A percentile compares a stretch with the other conserved stretches of the same genome.
Conservation (phyloP, 2,113 vertebrate genomes). For the Xyrauchen texanus region DNA sequence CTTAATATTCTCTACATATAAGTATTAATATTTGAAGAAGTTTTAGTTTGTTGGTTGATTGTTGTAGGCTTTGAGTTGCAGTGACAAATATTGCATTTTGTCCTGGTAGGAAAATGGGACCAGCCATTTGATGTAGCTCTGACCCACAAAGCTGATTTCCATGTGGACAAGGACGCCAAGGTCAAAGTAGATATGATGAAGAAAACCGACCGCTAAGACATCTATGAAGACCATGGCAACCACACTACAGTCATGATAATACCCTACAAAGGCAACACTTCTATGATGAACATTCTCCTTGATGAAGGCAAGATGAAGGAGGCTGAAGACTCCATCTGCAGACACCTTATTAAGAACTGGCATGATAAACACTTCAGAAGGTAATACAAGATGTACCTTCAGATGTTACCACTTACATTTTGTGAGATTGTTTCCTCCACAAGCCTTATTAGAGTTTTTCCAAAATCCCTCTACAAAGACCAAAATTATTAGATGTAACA, state of each 20-base stretch:
- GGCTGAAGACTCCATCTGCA: conserved; percentile 74
- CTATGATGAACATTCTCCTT: conserved; percentile 85
- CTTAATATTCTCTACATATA: not conserved
- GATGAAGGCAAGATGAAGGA: conserved; percentile 75
- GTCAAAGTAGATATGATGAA: conserved; percentile 84
- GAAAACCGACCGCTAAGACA: conserved; percentile 9
- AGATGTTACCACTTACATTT: not conserved
- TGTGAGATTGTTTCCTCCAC: not conserved
- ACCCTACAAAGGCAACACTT: conserved; percentile 83
- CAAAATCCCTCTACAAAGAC: too few relatives aligned
- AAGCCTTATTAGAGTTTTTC: too few relatives aligned
- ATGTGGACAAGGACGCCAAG: conserved; percentile 62
- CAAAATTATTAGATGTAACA: too few relatives aligned
- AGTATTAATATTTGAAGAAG: not conserved
- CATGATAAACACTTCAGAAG: conserved; percentile 61
- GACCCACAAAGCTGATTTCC: conserved; percentile 70
- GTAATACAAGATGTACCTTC: conserved; percentile 51
- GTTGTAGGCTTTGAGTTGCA: too few relatives aligned
- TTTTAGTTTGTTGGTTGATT: not conserved
- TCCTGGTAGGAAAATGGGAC: conserved; percentile 77
- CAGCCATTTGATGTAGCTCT: conserved; percentile 65
- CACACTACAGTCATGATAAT: conserved; percentile 62
- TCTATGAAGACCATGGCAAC: conserved; percentile 60
- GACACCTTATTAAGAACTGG: conserved; percentile 64
- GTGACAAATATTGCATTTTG: not conserved